These are phyloP conservation scores for Lichenostomus cassidix DNA, from an alignment of 2,113 vertebrate genomes.

Conservation along the genomic window DNA sequence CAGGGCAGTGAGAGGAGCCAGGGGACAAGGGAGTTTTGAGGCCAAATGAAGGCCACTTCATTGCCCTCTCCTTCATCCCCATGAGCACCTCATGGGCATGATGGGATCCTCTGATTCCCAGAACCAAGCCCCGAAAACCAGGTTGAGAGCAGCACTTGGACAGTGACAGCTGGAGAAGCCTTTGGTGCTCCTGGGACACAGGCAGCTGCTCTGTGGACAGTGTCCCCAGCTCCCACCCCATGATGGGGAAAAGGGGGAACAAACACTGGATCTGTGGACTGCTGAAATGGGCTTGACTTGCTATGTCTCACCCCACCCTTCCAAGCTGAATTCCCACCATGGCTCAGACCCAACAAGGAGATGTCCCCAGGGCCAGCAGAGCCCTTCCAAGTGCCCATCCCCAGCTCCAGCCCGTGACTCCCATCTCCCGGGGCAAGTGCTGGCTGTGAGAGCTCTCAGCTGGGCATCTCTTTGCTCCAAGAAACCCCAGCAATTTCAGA, in stretches of 20 bases:
- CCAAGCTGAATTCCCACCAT: neutral
- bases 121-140: neutral
- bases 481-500: neutral
- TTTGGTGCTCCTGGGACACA: neutral
- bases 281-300: neutral
- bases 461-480: neutral
- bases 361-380: neutral
- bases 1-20: neutral
- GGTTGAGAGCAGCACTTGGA: neutral
- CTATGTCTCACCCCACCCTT: neutral
- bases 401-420: neutral
- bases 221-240: fast-evolving
- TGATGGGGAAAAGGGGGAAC: neutral
- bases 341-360: neutral
- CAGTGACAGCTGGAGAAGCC: neutral
- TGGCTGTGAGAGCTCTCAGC: neutral
- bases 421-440: neutral
- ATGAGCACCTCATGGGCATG: fast-evolving
- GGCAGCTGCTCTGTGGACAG: neutral
- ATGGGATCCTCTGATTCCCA: neutral
- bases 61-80: neutral
- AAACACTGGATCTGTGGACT: neutral
- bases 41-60: neutral
- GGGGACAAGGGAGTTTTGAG: neutral
- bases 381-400: neutral